phyloP scores from a whole-genome alignment of 2,888 invertebrate species.

The Clunio marinus region DNA sequence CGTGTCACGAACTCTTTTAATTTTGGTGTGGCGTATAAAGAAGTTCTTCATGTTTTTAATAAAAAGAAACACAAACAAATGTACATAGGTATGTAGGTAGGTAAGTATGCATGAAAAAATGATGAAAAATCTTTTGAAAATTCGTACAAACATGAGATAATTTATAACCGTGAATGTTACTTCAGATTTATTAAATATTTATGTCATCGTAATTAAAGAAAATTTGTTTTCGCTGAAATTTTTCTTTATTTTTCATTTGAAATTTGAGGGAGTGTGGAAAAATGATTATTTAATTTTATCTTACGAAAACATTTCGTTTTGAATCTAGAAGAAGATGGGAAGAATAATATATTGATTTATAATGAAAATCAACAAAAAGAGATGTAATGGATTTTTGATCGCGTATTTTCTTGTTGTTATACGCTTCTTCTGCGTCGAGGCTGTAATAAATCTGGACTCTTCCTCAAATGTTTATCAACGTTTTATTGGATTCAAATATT shows the following conservation, averaged over 20 bases:
- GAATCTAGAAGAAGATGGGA: neutral
- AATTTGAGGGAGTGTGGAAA: neutral
- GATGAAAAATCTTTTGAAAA: too few species aligned
- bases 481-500: neutral
- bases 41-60: neutral
- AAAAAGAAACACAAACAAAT: neutral
- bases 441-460: conserved; percentile 4
- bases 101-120: too few species aligned
- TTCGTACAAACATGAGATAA: too few species aligned
- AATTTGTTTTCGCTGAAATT: conserved; percentile 2
- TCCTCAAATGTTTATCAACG: conserved; percentile 14
- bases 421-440: neutral
- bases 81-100: too few species aligned
- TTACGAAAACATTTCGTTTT: neutral
- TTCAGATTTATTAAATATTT: too few species aligned
- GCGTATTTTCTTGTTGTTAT: neutral
- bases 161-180: too few species aligned
- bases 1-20: conserved; percentile 17
- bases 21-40: neutral
- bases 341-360: conserved; percentile 4
- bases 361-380: conserved; percentile 9
- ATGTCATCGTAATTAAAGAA: neutral
- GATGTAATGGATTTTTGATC: conserved; percentile 25
- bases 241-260: neutral
- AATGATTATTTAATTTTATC: conserved; percentile 4